Base-by-base conservation (phyloP, 2,797 vertebrate genomes). In the Cygnus olor region DNA sequence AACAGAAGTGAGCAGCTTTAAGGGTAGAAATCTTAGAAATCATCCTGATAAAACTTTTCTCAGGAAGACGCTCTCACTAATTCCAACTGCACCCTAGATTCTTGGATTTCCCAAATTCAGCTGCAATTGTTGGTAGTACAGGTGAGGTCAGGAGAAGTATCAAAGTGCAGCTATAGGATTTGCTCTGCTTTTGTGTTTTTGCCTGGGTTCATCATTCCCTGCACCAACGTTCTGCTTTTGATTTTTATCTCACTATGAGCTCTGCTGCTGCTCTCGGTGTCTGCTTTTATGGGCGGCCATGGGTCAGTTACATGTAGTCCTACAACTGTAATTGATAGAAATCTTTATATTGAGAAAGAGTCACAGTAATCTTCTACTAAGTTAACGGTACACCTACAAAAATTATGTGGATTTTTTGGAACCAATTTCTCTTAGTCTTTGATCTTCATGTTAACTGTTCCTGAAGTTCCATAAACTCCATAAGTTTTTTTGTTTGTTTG, bases 401-500 rank as follows among this genome's bases (percentile, higher is more conserved):
- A 68, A 11, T 54, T 22, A 45, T 72, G 38, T 58, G 54, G 53
- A 53, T 53, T 53, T 53, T 79, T 80, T 11, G 9, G 12, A 63
- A 85, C 2, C 8, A 25, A 34, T 68, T 90, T 72, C 76, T 71
- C 11, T 53, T 68, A 38, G 64, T 4, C 34, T 84, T 90, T 72
- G 14, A 56, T 79, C n/a, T 72, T 61, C 0, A 0, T 44, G 7
- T 4, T 47, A 49, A 56, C 6, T 34, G 8, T 54, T 65, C 28
- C 10, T 36, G 21, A 68, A 64, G 25, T 15, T 60, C 21, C 38
- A 38, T 38, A 38, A 38, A 38, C 38, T 38, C 38, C 38, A 38
- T 38, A 38, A 38, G 11, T 38, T 38, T 38, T 38, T 36, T 40
- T 40, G 11, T 40, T 40, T 40, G 11, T 10, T 40, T 40, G 11